Conservation (phyloP, 2,113 vertebrate genomes). For the Vulpes ferrilata region DNA sequence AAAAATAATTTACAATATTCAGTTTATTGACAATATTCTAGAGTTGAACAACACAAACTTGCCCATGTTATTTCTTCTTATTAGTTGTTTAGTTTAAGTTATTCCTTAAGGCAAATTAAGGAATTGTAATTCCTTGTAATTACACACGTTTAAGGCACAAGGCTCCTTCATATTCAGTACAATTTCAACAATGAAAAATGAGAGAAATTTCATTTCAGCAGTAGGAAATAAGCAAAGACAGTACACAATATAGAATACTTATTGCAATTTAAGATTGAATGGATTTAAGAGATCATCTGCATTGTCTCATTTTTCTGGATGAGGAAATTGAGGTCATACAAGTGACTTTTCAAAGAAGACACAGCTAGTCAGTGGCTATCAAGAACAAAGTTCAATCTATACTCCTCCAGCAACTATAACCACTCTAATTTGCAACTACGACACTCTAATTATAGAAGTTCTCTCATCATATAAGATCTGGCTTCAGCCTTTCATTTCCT, state of each 20-base stretch:
- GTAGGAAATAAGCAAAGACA: background rate
- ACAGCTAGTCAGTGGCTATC: background rate
- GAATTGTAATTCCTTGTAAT: no score
- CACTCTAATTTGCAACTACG: background rate
- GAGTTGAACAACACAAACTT: background rate
- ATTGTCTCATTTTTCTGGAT: background rate
- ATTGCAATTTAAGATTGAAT: background rate
- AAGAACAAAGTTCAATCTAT: background rate
- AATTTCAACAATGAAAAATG: background rate
- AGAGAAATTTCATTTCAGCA: background rate
- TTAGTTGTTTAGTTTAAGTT: background rate
- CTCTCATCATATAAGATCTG: background rate
- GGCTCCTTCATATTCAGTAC: background rate
- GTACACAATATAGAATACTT: background rate
- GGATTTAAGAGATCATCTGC: background rate
- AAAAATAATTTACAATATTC: background rate
- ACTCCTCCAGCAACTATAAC: background rate
- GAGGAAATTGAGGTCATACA: background rate
- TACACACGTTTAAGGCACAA: background rate
- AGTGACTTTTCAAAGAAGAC: background rate
- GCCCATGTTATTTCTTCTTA: background rate
- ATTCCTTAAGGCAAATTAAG: background rate
- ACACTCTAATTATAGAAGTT: background rate
- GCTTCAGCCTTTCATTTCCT: background rate
- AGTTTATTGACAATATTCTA: conserved; percentile 3